Conservation (phyloP, 2,888 invertebrate genomes). For the Chrysodeixis includens region DNA sequence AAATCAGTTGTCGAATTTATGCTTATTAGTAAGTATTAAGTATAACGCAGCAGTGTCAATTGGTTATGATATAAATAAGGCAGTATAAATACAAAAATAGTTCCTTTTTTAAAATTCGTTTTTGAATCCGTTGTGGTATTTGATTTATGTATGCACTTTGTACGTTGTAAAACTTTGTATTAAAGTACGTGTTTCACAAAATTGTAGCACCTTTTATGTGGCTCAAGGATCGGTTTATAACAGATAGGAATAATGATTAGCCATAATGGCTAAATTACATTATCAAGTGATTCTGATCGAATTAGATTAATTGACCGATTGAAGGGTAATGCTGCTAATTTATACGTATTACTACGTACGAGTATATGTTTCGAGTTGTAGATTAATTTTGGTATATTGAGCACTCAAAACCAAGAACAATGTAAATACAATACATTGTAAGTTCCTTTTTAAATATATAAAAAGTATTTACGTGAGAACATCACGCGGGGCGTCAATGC, state of each 20-base stretch:
- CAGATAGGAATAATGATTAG: background rate
- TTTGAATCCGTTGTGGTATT: conserved; percentile 31
- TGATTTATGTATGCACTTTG: conserved; percentile 35
- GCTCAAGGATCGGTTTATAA: background rate
- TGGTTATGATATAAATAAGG: too few species aligned
- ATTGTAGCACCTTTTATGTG: background rate
- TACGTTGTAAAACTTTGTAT: conserved; percentile 15
- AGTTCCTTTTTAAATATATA: conserved; percentile 32
- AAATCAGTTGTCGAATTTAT: too few species aligned
- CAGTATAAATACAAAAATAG: background rate
- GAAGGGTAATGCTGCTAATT: background rate
- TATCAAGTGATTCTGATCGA: conserved; percentile 29
- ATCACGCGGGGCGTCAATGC: conserved; percentile 43
- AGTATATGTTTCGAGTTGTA: background rate
- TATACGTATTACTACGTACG: background rate
- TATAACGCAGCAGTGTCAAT: too few species aligned
- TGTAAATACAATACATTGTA: conserved; percentile 3
- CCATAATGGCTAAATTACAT: background rate
- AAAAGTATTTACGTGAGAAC: conserved; percentile 48
- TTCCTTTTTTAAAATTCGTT: conserved; percentile 8
- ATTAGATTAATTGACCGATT: conserved; percentile 39
- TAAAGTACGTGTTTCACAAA: background rate
- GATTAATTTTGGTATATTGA: background rate
- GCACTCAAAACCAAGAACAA: background rate
- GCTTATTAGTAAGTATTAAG: too few species aligned